phyloP scores from a whole-genome alignment of 2,113 vertebrate genomes.

The Acrocephalus arundinaceus region DNA sequence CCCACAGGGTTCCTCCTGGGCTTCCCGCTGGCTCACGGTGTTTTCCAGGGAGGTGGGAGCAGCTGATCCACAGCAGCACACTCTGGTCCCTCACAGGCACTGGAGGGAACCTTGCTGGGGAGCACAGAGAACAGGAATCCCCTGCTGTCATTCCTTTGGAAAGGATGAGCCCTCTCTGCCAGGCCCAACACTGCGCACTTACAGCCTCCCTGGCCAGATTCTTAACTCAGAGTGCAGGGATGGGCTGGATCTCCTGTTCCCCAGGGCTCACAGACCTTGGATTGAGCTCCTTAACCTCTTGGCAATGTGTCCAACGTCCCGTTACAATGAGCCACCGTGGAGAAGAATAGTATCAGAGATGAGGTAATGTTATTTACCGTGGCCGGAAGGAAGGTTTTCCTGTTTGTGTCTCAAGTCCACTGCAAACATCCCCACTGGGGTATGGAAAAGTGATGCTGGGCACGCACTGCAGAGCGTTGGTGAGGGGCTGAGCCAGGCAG shows the following conservation, averaged over 20 bases:
- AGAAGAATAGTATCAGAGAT: background rate
- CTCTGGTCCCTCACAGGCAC: background rate
- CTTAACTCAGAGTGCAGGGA: fast-evolving
- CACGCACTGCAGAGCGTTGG: background rate
- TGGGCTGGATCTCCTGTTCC: background rate
- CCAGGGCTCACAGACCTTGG: background rate
- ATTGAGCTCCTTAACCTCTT: background rate
- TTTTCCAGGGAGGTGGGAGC: background rate
- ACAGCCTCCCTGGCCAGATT: fast-evolving
- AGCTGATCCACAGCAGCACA: background rate
- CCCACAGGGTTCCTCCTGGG: background rate
- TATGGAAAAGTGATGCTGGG: background rate
- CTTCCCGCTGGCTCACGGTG: background rate
- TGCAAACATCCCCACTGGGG: background rate
- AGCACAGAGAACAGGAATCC: background rate
- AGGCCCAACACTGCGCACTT: background rate
- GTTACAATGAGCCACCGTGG: fast-evolving
- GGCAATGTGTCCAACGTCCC: background rate
- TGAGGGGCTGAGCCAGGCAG: background rate
- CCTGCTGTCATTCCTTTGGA: background rate
- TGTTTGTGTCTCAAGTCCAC: background rate
- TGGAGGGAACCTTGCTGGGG: background rate
- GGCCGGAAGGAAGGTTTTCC: slow-evolving; percentile 23
- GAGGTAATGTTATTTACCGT: background rate
- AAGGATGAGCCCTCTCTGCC: background rate